phyloP scores from a whole-genome alignment of 2,888 invertebrate genomes.

The Cataglyphis livida region DNA sequence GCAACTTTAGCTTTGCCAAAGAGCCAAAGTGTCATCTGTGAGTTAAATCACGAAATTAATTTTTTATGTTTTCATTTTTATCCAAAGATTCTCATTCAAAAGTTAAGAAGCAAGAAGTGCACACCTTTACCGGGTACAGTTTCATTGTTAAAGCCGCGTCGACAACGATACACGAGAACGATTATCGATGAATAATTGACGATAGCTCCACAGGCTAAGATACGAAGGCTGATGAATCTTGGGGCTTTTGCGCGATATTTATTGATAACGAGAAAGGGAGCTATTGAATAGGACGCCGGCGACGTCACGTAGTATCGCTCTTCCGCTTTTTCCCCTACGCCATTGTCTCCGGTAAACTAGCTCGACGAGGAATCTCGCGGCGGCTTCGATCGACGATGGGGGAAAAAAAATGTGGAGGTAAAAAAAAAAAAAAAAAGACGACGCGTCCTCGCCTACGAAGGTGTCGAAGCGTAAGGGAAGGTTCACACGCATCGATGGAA shows the following conservation, averaged over 20 bases:
- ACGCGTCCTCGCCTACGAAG: constrained; percentile 36
- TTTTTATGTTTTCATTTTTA: background rate
- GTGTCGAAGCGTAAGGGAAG: constrained; percentile 27
- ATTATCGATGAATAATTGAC: constrained; percentile 18
- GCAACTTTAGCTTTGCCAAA: background rate
- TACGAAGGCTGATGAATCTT: background rate
- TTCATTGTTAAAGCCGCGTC: background rate
- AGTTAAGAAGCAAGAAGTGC: background rate
- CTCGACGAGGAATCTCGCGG: constrained; percentile 13
- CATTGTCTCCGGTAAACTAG: constrained; percentile 47
- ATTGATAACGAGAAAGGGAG: constrained; percentile 39
- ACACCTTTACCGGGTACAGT: background rate
- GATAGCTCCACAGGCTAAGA: background rate
- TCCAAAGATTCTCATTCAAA: background rate
- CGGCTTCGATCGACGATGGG: constrained; percentile 18
- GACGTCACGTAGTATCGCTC: constrained; percentile 41
- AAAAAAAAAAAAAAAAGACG: background rate
- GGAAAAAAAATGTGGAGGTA: background rate
- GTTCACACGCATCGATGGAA: constrained; percentile 43
- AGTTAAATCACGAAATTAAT: background rate
- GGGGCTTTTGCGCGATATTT: constrained; percentile 13
- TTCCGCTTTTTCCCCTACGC: constrained; percentile 42
- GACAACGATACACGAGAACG: background rate
- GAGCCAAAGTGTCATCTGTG: background rate
- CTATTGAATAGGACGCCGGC: constrained; percentile 16